These are phyloP conservation scores for Nematopogon swammerdamellus DNA, from an alignment of 2,888 invertebrate genomes.

Conservation along the genomic window DNA sequence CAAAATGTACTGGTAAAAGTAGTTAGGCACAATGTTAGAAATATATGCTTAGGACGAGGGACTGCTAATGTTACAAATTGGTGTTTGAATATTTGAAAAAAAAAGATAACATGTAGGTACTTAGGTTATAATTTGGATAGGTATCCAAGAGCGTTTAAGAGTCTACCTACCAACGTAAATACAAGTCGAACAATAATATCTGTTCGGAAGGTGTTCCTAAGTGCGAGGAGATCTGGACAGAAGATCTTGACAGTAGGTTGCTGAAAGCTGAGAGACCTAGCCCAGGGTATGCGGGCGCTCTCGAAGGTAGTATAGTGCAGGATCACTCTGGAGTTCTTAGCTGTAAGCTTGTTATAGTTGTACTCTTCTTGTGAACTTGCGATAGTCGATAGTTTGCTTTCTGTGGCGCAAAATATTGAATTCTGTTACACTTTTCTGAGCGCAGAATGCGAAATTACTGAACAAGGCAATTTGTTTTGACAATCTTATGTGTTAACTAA, in stretches of 20 bases:
- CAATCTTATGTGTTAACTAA: no score
- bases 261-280: slow-evolving; percentile 49
- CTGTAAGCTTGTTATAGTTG: slow-evolving; percentile 23
- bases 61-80: no score
- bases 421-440: no score
- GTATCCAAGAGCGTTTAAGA: not conserved
- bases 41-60: no score
- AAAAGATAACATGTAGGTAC: no score
- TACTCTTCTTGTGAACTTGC: slow-evolving; percentile 19
- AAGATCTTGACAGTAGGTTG: slow-evolving; percentile 48
- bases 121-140: no score
- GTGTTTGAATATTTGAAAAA: no score
- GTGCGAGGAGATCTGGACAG: slow-evolving; percentile 39
- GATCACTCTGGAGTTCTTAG: slow-evolving; percentile 27
- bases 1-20: no score
- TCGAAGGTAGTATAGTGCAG: slow-evolving; percentile 41
- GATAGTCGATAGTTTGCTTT: not conserved
- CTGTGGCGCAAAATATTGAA: no score
- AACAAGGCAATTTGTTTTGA: no score
- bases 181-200: slow-evolving; percentile 45
- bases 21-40: no score
- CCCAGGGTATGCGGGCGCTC: slow-evolving; percentile 49
- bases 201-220: slow-evolving; percentile 56
- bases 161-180: slow-evolving; percentile 40
- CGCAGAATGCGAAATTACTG: no score